Percentiles rank a stretch among this genome's conserved stretches.
These are phyloP conservation scores for Aphelenchoides besseyi DNA, from an alignment of 1,140 invertebrate genomes.

Conservation along the genomic window DNA sequence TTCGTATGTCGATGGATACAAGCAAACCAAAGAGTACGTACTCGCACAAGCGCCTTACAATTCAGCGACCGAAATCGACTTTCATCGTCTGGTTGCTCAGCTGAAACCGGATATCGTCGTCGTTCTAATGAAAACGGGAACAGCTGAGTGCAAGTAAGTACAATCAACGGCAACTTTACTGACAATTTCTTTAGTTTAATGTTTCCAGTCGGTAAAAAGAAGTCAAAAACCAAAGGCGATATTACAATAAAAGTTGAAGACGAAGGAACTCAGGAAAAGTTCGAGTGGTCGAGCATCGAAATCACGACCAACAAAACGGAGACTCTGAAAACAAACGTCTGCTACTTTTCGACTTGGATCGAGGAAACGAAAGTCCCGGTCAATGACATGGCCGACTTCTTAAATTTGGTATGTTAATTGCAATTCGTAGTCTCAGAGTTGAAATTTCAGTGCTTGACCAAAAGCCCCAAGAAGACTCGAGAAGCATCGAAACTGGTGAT, in stretches of 20 bases:
- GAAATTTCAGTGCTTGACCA: neutral
- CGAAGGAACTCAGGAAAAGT: neutral
- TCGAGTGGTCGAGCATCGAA: neutral
- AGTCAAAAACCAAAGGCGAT: constrained; percentile 13
- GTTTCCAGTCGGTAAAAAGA: neutral
- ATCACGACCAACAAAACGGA: constrained; percentile 8
- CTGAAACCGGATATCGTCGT: constrained; percentile 22
- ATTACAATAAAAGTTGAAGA: constrained; percentile 20
- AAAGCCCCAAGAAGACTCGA: neutral
- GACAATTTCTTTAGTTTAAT: neutral
- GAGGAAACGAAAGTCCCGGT: constrained; percentile 23
- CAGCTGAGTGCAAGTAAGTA: constrained; percentile 20
- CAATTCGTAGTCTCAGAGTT: neutral
- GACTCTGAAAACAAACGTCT: neutral
- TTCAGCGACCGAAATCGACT: constrained; percentile 19
- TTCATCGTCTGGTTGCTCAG: constrained; percentile 16
- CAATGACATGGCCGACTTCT: constrained; percentile 21
- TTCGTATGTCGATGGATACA: constrained; percentile 13
- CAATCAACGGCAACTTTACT: neutral
- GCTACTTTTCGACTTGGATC: constrained; percentile 19
- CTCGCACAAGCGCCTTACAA: constrained; percentile 26
- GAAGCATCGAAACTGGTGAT: constrained; percentile 15
- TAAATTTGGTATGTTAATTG: neutral
- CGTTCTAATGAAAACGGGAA: constrained; percentile 19
- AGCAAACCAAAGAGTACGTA: constrained; percentile 15